Evolutionary conservation across 1,140 invertebrate species (phyloP).

Genomic region (Coenobita brevimanus): DNA sequence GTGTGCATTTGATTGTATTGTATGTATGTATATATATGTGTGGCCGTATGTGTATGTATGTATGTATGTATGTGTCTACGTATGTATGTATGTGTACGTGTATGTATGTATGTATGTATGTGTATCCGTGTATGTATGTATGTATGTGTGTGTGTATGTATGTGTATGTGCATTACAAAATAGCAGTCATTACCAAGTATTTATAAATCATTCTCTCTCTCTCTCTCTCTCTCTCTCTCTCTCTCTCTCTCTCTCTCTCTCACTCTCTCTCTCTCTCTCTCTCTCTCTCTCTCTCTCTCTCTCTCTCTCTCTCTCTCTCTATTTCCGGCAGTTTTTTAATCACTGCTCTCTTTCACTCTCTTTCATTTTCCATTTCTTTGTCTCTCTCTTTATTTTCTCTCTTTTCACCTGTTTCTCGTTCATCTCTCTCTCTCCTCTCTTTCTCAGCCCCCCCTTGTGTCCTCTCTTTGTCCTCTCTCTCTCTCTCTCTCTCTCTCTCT

Average conservation of each 20-base stretch:
- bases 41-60: no score
- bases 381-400: neutral
- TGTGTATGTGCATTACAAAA: neutral
- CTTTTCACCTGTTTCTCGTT: neutral
- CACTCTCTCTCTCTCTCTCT: slow-evolving; percentile 22
- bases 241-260: no score
- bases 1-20: no score
- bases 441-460: neutral
- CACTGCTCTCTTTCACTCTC: no score
- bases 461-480: neutral
- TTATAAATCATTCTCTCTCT: neutral
- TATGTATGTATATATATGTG: no score
- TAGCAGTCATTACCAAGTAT: neutral
- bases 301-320: no score
- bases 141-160: slow-evolving; percentile 16
- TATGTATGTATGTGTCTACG: no score
- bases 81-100: no score
- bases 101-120: no score
- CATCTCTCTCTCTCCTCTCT: neutral
- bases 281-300: slow-evolving; percentile 19
- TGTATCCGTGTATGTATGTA: slow-evolving; percentile 11
- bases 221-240: neutral
- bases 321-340: no score
- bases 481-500: neutral
- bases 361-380: no score